Percentiles rank a stretch among this genome's conserved stretches.
Conservation (phyloP, 1,140 invertebrate genomes). For the Dinoponera quadriceps region DNA sequence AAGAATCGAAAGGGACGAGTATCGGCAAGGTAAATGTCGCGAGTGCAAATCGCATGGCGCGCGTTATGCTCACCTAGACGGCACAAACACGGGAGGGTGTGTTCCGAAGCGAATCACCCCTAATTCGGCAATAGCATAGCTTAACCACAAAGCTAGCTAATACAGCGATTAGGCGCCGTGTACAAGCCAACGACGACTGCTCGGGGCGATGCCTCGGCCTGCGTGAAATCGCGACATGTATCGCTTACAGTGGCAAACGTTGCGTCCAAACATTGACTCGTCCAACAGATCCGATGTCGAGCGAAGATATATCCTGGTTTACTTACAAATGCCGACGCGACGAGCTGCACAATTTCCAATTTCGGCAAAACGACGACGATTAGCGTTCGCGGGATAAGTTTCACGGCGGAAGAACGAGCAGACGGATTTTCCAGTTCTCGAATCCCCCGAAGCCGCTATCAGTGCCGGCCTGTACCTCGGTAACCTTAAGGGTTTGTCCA, state of each 20-base stretch:
- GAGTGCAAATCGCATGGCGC: neutral
- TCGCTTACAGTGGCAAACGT: constrained; percentile 64
- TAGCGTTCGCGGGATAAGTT: neutral
- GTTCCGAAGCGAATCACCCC: constrained; percentile 76
- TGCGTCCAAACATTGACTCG: constrained; percentile 29
- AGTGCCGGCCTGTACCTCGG: constrained; percentile 32
- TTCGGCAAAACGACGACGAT: neutral
- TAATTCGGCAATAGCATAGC: constrained; percentile 81
- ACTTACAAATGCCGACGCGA: neutral
- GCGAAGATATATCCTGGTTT: neutral
- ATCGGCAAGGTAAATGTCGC: constrained; percentile 36
- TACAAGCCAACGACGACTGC: constrained; percentile 75
- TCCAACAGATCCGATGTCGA: constrained; percentile 13
- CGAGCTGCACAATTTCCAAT: neutral
- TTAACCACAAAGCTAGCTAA: constrained; percentile 81
- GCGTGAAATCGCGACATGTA: constrained; percentile 75
- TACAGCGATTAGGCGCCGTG: constrained; percentile 79
- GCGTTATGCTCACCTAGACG: constrained; percentile 51
- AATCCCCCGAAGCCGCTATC: constrained; percentile 7
- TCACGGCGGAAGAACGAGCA: neutral
- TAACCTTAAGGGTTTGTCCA: constrained; percentile 76
- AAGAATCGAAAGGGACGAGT: too few relatives aligned
- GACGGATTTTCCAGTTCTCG: neutral
- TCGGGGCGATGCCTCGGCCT: constrained; percentile 68
- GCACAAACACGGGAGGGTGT: constrained; percentile 64